These are phyloP conservation scores for Bubo bubo DNA, from an alignment of 2,113 vertebrate genomes.

Conservation along the genomic window DNA sequence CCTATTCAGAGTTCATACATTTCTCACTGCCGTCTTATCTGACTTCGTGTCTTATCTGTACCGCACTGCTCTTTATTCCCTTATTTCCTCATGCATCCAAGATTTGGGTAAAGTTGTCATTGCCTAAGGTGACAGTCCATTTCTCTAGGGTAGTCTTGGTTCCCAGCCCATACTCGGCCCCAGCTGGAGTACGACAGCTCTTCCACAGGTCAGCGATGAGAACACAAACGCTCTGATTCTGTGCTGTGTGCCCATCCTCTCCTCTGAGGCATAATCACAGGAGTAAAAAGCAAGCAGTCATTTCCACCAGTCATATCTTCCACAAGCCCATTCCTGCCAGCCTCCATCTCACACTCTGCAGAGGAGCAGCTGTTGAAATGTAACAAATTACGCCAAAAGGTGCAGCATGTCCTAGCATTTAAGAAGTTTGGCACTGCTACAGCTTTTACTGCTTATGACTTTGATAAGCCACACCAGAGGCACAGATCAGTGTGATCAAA, in stretches of 20 bases:
- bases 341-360: neutral
- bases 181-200: neutral
- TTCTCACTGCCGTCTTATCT: neutral
- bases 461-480: neutral
- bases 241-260: neutral
- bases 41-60: neutral
- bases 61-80: neutral
- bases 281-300: neutral
- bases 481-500: neutral
- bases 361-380: neutral
- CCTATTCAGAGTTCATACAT: neutral
- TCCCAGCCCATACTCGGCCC: neutral
- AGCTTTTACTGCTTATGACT: neutral
- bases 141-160: neutral
- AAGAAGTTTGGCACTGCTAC: neutral
- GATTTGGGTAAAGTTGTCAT: neutral
- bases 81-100: neutral
- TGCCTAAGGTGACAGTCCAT: neutral
- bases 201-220: neutral
- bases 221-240: rapidly evolving
- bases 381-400: constrained; percentile 18
- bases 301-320: constrained; percentile 27
- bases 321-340: constrained; percentile 33
- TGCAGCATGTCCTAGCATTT: neutral
- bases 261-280: neutral